Percentiles rank a stretch among this genome's conserved stretches.
phyloP scores from a whole-genome alignment of 2,113 vertebrate genomes.

The Sinocyclocheilus anshuiensis region DNA sequence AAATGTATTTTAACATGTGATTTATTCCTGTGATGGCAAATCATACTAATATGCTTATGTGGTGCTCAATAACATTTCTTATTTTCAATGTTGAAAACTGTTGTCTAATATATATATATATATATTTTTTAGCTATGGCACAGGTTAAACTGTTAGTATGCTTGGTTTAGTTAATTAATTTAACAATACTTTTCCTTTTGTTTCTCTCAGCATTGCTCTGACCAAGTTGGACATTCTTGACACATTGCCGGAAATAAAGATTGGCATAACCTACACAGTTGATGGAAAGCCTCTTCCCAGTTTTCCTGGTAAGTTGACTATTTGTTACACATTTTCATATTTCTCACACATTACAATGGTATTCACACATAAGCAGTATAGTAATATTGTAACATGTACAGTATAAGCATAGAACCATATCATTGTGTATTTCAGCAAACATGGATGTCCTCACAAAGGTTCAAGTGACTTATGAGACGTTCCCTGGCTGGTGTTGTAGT shows the following conservation, averaged over 20 bases:
- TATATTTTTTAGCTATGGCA: neutral
- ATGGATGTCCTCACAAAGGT: conserved; percentile 79
- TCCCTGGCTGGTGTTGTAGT: conserved; percentile 78
- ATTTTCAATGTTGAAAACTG: neutral
- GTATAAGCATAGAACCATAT: too few species aligned
- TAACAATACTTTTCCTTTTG: neutral
- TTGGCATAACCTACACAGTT: conserved; percentile 76
- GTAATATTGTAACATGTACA: neutral
- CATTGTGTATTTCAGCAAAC: conserved; percentile 68
- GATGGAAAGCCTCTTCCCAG: conserved; percentile 74
- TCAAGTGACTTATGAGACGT: conserved; percentile 72
- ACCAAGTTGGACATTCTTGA: conserved; percentile 83
- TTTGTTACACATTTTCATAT: too few species aligned
- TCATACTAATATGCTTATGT: neutral
- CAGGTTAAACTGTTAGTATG: neutral
- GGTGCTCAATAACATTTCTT: neutral
- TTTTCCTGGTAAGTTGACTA: conserved; percentile 75
- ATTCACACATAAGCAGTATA: too few species aligned
- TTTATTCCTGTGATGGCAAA: neutral
- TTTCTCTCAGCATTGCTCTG: conserved; percentile 73
- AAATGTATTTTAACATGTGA: neutral
- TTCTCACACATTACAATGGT: too few species aligned
- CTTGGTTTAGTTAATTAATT: neutral
- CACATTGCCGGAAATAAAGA: conserved; percentile 77
- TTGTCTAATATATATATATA: neutral